Evolutionary conservation across 2,113 vertebrate species (phyloP).

Genomic region (Proterorhinus semilunaris): DNA sequence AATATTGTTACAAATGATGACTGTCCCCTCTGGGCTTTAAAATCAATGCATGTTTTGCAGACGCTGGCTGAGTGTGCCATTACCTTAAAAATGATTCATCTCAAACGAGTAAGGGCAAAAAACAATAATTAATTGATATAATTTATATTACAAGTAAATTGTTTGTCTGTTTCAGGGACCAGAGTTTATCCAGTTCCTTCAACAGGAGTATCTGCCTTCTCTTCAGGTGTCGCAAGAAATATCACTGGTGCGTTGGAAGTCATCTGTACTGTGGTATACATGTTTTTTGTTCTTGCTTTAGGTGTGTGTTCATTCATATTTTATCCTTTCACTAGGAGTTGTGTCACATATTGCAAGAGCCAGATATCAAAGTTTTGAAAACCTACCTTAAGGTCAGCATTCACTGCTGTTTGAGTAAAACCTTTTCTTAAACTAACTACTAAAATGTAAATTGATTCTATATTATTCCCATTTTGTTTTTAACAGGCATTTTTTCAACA

Average conservation of each 20-base stretch:
- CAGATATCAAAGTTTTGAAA: slow-evolving; percentile 96
- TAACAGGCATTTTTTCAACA: slow-evolving; percentile 92
- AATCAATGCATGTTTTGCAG: slow-evolving; percentile 62
- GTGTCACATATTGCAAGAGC: slow-evolving; percentile 95
- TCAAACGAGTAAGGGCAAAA: slow-evolving; percentile 84
- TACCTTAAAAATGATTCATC: slow-evolving; percentile 95
- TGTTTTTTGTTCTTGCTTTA: background rate
- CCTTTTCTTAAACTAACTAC: background rate
- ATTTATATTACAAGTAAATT: background rate
- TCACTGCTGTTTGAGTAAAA: background rate
- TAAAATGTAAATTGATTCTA: background rate
- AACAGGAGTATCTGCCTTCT: slow-evolving; percentile 95
- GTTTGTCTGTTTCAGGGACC: slow-evolving; percentile 76
- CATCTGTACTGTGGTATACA: background rate
- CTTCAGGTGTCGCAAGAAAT: slow-evolving; percentile 93
- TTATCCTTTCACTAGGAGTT: slow-evolving; percentile 79
- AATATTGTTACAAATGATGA: background rate
- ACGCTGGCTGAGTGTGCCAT: slow-evolving; percentile 93
- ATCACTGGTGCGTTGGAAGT: slow-evolving; percentile 82
- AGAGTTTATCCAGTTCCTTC: slow-evolving; percentile 94
- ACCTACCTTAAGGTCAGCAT: slow-evolving; percentile 94
- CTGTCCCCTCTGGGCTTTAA: background rate
- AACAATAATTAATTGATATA: background rate
- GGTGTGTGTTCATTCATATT: background rate
- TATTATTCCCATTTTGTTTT: background rate